Evolutionary conservation across 1,140 invertebrate species (phyloP).

Genomic region (Drosophila navojoa): DNA sequence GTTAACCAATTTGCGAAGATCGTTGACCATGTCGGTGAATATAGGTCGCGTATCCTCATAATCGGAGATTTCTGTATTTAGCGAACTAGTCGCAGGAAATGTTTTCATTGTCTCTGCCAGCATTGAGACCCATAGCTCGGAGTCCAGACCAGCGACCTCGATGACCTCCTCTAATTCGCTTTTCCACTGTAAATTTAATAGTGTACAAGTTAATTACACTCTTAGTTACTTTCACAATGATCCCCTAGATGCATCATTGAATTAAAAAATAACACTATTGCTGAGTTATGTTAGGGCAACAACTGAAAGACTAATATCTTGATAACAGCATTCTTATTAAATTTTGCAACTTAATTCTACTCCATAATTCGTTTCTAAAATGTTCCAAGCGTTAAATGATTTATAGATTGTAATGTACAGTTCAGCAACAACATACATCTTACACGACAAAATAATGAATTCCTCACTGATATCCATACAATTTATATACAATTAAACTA

Average conservation of each 20-base stretch:
- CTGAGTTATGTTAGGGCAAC: too few species aligned
- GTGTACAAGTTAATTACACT: not conserved
- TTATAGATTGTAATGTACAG: too few species aligned
- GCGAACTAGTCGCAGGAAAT: slow-evolving; percentile 93
- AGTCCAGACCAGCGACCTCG: slow-evolving; percentile 94
- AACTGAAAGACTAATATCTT: not conserved
- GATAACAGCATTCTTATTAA: not conserved
- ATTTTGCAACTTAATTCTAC: not conserved
- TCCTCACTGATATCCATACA: too few species aligned
- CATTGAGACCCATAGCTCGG: slow-evolving; percentile 98
- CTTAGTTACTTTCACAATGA: not conserved
- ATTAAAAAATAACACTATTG: too few species aligned
- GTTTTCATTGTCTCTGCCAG: slow-evolving; percentile 97
- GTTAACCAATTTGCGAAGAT: slow-evolving; percentile 92
- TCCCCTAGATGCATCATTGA: not conserved
- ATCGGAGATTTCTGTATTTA: slow-evolving; percentile 93
- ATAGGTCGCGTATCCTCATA: slow-evolving; percentile 94
- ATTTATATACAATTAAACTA: too few species aligned
- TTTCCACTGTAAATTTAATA: slow-evolving; percentile 89
- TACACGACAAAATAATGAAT: too few species aligned
- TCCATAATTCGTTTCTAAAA: too few species aligned
- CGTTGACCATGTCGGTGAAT: slow-evolving; percentile 95
- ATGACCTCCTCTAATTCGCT: slow-evolving; percentile 96
- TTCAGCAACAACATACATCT: too few species aligned
- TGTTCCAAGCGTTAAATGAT: too few species aligned